Evolutionary conservation across 2,113 vertebrate species (phyloP).

Genomic region (Naja naja): DNA sequence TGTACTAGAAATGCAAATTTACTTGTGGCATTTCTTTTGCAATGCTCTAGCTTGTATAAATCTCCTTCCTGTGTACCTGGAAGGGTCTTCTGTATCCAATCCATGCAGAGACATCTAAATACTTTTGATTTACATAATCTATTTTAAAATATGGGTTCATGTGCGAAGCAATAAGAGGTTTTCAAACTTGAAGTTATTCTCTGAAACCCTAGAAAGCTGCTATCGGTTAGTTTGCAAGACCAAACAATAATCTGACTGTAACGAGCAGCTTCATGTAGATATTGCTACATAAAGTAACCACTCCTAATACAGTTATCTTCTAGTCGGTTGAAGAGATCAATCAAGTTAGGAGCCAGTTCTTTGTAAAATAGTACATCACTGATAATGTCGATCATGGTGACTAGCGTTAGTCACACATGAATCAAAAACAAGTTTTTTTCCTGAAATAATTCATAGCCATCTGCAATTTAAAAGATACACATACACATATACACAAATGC

Average conservation of each 20-base stretch:
- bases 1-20: background rate
- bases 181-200: background rate
- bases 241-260: background rate
- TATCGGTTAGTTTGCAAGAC: background rate
- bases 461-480: background rate
- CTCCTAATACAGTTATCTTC: background rate
- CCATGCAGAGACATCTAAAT: background rate
- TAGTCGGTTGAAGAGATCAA: background rate
- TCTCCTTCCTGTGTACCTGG: background rate
- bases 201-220: background rate
- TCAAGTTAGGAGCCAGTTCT: background rate
- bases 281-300: background rate
- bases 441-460: background rate
- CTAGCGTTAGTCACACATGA: background rate
- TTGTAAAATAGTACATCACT: background rate
- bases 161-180: background rate
- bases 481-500: background rate
- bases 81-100: background rate
- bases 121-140: background rate
- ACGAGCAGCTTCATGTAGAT: background rate
- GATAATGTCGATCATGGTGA: background rate
- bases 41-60: background rate
- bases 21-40: background rate
- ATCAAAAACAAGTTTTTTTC: background rate
- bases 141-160: background rate